Percentiles rank a stretch among this genome's conserved stretches.
Evolutionary conservation across 2,888 invertebrate genomes (phyloP).

Genomic region (Dasypolia templi): DNA sequence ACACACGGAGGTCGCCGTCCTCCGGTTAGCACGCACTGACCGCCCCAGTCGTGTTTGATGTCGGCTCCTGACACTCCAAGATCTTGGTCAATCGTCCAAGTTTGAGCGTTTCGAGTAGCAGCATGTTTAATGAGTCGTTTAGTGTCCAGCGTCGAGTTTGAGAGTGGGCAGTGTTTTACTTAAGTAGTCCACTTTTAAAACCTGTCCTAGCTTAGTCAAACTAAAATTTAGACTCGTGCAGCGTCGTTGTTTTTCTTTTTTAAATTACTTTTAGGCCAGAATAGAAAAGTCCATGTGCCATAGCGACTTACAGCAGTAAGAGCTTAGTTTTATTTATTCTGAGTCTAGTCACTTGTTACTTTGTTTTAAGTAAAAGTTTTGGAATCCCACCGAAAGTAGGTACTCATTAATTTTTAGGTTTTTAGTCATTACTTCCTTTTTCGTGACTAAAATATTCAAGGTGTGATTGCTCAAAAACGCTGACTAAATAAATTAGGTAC

Average conservation of each 20-base stretch:
- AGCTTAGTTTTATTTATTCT: slow-evolving; percentile 33
- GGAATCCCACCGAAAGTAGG: slow-evolving; percentile 16
- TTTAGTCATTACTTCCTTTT: slow-evolving; percentile 20
- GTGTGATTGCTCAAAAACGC: slow-evolving; percentile 65
- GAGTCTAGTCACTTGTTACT: slow-evolving; percentile 38
- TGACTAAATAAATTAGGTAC: slow-evolving; percentile 48
- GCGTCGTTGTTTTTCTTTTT: too few species aligned
- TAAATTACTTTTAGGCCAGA: slow-evolving; percentile 24
- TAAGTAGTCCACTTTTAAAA: slow-evolving; percentile 8
- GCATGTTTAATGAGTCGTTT: slow-evolving; percentile 47
- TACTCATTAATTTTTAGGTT: slow-evolving; percentile 45
- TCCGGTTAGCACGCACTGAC: slow-evolving; percentile 91
- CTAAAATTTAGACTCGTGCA: slow-evolving; percentile 13
- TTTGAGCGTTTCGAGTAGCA: slow-evolving; percentile 60
- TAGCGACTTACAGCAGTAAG: slow-evolving; percentile 11
- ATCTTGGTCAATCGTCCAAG: slow-evolving; percentile 83
- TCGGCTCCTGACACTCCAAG: slow-evolving; percentile 82
- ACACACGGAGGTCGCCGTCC: slow-evolving; percentile 91
- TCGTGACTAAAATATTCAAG: slow-evolving; percentile 34
- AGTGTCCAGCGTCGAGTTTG: slow-evolving; percentile 32
- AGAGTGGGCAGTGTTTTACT: slow-evolving; percentile 8
- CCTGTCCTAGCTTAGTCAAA: slow-evolving; percentile 13
- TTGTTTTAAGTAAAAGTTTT: slow-evolving; percentile 20
- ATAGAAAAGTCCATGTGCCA: slow-evolving; percentile 33
- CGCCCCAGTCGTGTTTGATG: slow-evolving; percentile 89